Percentiles rank a stretch among this genome's conserved stretches.
phyloP scores from a whole-genome alignment of 2,888 invertebrate species.

The Dryococelus australis region DNA sequence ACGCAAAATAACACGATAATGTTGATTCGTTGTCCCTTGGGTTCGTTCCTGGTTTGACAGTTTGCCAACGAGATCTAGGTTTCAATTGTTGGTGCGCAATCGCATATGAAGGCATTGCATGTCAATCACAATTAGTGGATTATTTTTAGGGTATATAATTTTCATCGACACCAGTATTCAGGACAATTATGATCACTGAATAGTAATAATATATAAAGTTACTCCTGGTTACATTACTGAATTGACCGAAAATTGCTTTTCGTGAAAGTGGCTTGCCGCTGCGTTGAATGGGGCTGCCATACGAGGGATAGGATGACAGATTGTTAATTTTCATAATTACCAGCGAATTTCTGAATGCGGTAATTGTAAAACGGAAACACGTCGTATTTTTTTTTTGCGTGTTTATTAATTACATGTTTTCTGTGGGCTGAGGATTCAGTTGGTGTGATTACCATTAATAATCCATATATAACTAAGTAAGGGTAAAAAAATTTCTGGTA shows the following conservation, averaged over 20 bases:
- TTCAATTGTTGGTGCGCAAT: no score
- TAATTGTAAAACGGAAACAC: background rate
- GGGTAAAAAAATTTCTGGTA: background rate
- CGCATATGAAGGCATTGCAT: no score
- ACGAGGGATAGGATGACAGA: background rate
- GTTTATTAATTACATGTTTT: background rate
- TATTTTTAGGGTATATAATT: no score
- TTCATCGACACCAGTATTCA: no score
- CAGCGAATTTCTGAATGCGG: background rate
- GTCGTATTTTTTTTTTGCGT: background rate
- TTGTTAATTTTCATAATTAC: background rate
- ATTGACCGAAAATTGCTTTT: background rate
- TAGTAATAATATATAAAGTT: background rate
- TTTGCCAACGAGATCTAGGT: no score
- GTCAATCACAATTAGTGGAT: no score
- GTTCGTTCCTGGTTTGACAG: no score
- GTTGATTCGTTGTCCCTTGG: no score
- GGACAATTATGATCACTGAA: background rate
- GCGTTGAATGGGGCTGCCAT: background rate
- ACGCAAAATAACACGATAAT: no score
- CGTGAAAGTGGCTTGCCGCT: background rate
- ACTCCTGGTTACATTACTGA: background rate
- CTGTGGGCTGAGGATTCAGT: background rate
- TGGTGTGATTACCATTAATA: background rate
- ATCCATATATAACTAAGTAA: background rate